Base-by-base conservation (phyloP, 2,113 vertebrate genomes). In the Syngnathus floridae region DNA sequence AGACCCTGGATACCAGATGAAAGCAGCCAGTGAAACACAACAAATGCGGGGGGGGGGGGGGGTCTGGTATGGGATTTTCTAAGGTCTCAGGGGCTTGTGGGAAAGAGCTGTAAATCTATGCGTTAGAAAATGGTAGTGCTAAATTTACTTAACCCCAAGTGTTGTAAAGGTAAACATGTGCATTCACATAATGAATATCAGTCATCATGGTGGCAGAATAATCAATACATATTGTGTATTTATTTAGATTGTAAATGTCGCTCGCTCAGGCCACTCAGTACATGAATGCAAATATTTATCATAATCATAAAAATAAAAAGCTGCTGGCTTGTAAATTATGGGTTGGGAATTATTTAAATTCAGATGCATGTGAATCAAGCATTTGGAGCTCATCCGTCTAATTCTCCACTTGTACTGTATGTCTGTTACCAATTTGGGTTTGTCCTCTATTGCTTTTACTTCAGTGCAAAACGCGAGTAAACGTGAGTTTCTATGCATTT, bases 1-100 rank as follows among this genome's bases (percentile, higher is more conserved):
- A 98, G 86, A 82, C 91, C 45, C 86, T 97, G 65, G 91, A 95
- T 70, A 77, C 88, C 79, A 96, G 94, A 94, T 97, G 90, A 96
- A 90, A 79, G 66, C 49, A 7, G 57, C 4, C 2, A 48, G 56
- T 9, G 37, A 7, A 0, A 40, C 58, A 17, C 14, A 22, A 40
- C 5, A 0, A 16, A 5, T 31, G 26, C 26, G 3, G 26, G 26
- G 2, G 26, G 1, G 22, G 7, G 37, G 37, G 43, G 22, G 43
- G 41, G 19, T 4, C 16, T 26, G 22, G 9, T 45, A 46, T 35
- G 8, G n/a, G 21, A 35, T 14, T 40, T 40, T 60, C 19, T 12
- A 40, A 81, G 74, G 71, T 81, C 83, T 84, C 78, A 65, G 26
- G 61, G 77, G 59, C 57, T 57, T 26, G 13, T 7, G 19, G 17